phyloP scores from a whole-genome alignment of 2,797 vertebrate genomes.

The Carcharodon carcharias region DNA sequence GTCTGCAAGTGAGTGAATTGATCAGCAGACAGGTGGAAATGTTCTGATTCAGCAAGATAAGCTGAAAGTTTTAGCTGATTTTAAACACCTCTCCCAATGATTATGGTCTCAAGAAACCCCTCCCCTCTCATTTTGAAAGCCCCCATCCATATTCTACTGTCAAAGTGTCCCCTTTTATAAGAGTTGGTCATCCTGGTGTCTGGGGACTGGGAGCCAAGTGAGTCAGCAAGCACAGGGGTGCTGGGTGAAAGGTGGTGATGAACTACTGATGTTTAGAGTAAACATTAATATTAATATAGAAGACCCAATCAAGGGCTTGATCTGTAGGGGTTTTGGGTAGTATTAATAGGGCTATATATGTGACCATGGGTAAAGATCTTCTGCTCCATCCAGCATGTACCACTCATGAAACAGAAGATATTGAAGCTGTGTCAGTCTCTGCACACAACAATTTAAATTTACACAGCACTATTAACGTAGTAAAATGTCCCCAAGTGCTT shows the following conservation, averaged over 20 bases:
- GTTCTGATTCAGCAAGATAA: too few species aligned
- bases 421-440: neutral
- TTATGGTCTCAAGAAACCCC: too few species aligned
- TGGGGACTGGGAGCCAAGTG: too few species aligned
- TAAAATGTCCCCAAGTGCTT: neutral
- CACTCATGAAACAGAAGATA: neutral
- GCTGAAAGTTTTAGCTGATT: too few species aligned
- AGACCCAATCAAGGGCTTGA: neutral
- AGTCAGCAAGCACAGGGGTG: neutral
- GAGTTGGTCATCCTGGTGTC: too few species aligned
- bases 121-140: too few species aligned
- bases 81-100: too few species aligned
- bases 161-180: too few species aligned
- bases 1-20: too few species aligned
- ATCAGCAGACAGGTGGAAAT: too few species aligned
- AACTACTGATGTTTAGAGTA: neutral
- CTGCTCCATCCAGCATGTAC: neutral
- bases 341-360: neutral
- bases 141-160: too few species aligned
- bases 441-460: neutral
- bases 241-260: neutral
- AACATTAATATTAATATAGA: neutral
- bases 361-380: neutral
- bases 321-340: neutral
- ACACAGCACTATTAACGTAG: neutral